A percentile compares a stretch with the other conserved stretches of the same genome.
phyloP scores from a whole-genome alignment of 2,888 invertebrate genomes.

The Trissolcus japonicus region DNA sequence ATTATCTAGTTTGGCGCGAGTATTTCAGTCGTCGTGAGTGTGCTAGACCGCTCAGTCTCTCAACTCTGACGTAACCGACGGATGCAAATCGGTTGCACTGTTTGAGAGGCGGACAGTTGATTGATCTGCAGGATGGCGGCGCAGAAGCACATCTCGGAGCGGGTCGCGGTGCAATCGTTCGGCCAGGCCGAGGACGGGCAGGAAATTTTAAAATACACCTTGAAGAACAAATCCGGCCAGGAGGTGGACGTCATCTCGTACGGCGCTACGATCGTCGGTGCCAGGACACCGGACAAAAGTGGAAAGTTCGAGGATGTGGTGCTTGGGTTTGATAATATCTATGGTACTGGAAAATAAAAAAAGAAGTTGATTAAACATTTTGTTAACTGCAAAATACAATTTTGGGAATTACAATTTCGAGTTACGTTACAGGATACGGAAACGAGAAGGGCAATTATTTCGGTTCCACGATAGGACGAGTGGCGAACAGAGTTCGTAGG shows the following conservation, averaged over 20 bases:
- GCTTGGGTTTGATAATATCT: conserved; percentile 88
- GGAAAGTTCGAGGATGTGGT: conserved; percentile 87
- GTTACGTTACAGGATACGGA: conserved; percentile 37
- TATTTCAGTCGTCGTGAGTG: conserved; percentile 37
- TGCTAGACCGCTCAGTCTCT: conserved; percentile 37
- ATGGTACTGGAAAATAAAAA: conserved; percentile 78
- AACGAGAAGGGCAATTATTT: conserved; percentile 79
- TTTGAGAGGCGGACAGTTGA: background rate
- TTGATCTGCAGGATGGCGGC: conserved; percentile 13
- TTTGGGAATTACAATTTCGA: too few relatives aligned
- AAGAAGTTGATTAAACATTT: too few relatives aligned
- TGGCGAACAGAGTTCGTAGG: conserved; percentile 87
- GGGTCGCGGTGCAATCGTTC: conserved; percentile 64
- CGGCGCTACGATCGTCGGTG: conserved; percentile 88
- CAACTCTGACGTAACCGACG: conserved; percentile 42
- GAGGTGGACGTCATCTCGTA: conserved; percentile 83
- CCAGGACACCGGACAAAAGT: conserved; percentile 85
- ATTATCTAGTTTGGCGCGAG: conserved; percentile 41
- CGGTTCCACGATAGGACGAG: conserved; percentile 91
- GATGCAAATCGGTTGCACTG: conserved; percentile 31
- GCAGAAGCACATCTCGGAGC: conserved; percentile 25
- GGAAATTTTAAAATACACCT: conserved; percentile 66
- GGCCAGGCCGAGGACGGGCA: conserved; percentile 63
- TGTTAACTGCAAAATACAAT: too few relatives aligned
- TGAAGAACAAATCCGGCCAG: conserved; percentile 65